Evolutionary conservation across 1,140 invertebrate species (phyloP).

Genomic region (Nymphalis io): DNA sequence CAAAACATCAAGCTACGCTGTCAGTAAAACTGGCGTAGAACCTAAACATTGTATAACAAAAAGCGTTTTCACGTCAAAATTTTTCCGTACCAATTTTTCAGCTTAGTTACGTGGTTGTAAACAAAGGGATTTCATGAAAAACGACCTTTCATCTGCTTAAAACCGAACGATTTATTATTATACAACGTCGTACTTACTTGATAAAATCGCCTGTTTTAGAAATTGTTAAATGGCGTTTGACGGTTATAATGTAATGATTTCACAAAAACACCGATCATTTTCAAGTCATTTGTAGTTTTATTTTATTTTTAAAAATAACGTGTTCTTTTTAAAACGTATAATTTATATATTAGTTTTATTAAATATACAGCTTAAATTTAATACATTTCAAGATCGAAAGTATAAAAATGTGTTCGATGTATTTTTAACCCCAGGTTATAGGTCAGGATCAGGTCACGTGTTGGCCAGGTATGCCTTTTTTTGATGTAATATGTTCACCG

Average conservation of each 20-base stretch:
- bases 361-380: too few relatives aligned
- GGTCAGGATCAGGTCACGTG: too few relatives aligned
- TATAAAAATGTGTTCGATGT: too few relatives aligned
- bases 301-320: not conserved
- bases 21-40: constrained; percentile 15
- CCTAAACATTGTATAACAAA: constrained; percentile 28
- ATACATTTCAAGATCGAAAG: too few relatives aligned
- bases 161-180: constrained; percentile 52
- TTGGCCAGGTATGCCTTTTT: too few relatives aligned
- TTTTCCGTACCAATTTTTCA: constrained; percentile 41
- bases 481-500: too few relatives aligned
- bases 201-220: constrained; percentile 26
- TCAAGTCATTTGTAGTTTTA: not conserved
- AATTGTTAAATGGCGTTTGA: constrained; percentile 21
- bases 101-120: constrained; percentile 49
- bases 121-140: constrained; percentile 52
- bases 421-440: too few relatives aligned
- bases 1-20: constrained; percentile 1
- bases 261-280: constrained; percentile 2
- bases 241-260: constrained; percentile 24
- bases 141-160: constrained; percentile 53
- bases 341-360: too few relatives aligned
- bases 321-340: not conserved
- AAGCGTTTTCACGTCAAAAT: constrained; percentile 33
- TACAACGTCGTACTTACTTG: constrained; percentile 29